Evolutionary conservation across 2,113 vertebrate species (phyloP), one percentile per base, ranked within the genome.

Genomic region (Rhineura floridana): DNA sequence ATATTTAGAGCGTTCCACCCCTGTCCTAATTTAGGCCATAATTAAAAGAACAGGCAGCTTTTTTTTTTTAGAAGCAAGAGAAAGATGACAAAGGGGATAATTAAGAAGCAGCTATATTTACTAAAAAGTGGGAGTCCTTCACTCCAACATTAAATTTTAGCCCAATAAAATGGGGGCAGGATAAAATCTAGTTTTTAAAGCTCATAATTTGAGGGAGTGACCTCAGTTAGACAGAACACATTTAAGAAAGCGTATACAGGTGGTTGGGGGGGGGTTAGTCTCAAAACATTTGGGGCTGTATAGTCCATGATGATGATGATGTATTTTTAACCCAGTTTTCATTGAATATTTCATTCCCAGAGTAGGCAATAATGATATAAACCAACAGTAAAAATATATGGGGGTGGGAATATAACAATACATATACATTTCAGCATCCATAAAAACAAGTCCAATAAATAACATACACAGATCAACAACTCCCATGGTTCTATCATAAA

Each of bases 1-100:
- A 87, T 63, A 90, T 65, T 94, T 88, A 90, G 90, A 93, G 85
- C 44, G 89, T 86, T 33, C 88, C 21, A 90, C 81, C 82, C 72
- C 15, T 81, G 62, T 63, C 79, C 84, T 88, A 93, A 94, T 89
- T 70, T 82, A 73, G 65, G 36, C 1, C 91, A 23, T 50, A 9
- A 65, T 90, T 92, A 94, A 94, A 93, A 85, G 85, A 36, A 72
- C 67, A 83, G 69, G 65, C 79, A 67, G 36, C n/a, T 82, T 59
- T 70, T 72, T 69, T n/a, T n/a, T n/a, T n/a, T n/a, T n/a, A n/a
- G n/a, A n/a, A n/a, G n/a, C n/a, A 70, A n/a, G 39, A 46, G 30
- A 39, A 70, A n/a, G n/a, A 25, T 21, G n/a, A 55, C 36, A 6
- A n/a, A 30, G 50, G 50, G 33, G 50, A 33, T 52, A 36, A 44